Conservation (phyloP, 2,113 vertebrate species). For the Callipepla squamata region DNA sequence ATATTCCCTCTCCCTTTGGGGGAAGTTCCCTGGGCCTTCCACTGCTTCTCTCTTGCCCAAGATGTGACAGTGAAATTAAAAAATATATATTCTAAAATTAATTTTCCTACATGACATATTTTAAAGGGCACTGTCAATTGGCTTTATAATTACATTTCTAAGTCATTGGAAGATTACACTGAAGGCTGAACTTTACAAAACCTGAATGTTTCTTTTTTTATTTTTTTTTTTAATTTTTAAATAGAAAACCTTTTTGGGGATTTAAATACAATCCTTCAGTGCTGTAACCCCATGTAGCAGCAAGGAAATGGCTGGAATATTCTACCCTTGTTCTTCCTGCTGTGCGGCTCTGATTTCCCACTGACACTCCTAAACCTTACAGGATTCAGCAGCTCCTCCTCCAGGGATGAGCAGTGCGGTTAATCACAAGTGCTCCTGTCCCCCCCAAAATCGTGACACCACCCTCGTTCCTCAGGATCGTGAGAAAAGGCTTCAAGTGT, state of each 20-base stretch:
- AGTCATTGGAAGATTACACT: conserved; percentile 64
- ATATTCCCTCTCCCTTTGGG: neutral
- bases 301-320: neutral
- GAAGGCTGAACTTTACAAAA: conserved; percentile 70
- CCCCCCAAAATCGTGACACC: conserved; percentile 4
- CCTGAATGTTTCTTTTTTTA: conserved; percentile 32
- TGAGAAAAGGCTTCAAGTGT: conserved; percentile 38
- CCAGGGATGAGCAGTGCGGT: neutral
- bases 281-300: conserved; percentile 14
- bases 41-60: neutral
- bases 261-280: conserved; percentile 46
- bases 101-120: conserved; percentile 65
- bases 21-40: neutral
- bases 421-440: neutral
- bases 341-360: conserved; percentile 28
- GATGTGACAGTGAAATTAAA: neutral
- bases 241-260: conserved; percentile 51
- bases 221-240: neutral
- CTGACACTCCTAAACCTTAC: neutral
- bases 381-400: neutral
- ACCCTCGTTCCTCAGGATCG: neutral
- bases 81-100: conserved; percentile 39
- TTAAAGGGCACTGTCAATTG: conserved; percentile 72
- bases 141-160: conserved; percentile 70
- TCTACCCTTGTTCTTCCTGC: neutral